Percentiles rank a stretch among this genome's conserved stretches.
These are phyloP conservation scores for Sphaeramia orbicularis DNA, from an alignment of 2,797 vertebrate species.

Conservation along the genomic window DNA sequence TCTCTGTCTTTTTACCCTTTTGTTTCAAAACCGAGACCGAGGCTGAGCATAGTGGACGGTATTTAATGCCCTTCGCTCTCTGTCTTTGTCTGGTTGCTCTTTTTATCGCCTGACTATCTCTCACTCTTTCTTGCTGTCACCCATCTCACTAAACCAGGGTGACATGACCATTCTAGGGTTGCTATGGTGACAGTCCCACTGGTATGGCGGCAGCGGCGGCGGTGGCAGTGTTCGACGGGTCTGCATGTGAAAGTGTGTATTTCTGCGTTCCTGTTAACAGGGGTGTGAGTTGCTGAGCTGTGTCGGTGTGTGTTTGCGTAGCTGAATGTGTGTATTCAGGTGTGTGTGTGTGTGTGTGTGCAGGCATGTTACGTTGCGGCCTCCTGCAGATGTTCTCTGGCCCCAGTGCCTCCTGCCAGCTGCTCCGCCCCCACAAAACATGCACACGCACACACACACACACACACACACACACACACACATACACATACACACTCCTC, in stretches of 20 bases:
- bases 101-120: constrained; percentile 75
- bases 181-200: constrained; percentile 95
- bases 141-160: constrained; percentile 76
- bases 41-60: constrained; percentile 54
- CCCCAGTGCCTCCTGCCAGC: constrained; percentile 95
- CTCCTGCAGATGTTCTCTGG: constrained; percentile 97
- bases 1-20: constrained; percentile 29
- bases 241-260: constrained; percentile 37
- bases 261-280: constrained; percentile 24
- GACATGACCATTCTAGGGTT: constrained; percentile 95
- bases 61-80: constrained; percentile 67
- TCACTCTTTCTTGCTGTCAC: constrained; percentile 70
- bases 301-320: constrained; percentile 21
- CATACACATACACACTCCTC: constrained; percentile 87
- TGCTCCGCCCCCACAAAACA: constrained; percentile 89
- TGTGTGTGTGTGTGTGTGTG: constrained; percentile 26
- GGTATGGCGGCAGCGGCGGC: constrained; percentile 61
- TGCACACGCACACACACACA: constrained; percentile 81
- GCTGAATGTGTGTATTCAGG: constrained; percentile 8
- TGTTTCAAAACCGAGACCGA: constrained; percentile 67
- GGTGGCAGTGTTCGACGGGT: constrained; percentile 41
- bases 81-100: constrained; percentile 78
- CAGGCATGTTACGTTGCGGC: constrained; percentile 50
- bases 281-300: constrained; percentile 50
- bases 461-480: constrained; percentile 77